Base-by-base conservation (phyloP, 2,888 invertebrate genomes). In the Blastobasis lacticolella region DNA sequence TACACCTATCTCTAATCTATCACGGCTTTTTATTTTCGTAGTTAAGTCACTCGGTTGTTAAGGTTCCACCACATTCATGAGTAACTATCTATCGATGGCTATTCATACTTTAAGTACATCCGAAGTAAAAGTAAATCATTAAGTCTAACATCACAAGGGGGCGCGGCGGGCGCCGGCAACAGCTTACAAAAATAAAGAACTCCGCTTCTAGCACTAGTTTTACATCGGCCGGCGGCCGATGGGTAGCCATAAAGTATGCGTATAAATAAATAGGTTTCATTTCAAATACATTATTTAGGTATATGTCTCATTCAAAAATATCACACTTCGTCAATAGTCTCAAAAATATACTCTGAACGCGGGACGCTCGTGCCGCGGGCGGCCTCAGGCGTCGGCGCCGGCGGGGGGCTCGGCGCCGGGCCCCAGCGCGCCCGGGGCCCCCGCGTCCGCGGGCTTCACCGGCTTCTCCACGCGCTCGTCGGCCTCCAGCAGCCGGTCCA, bases 401-500 rank as follows among this genome's bases (percentile, higher is more conserved):
- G 59, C 49, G 56, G 54, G 50, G 43, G 51, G 55, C 58, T 53
- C 57, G 45, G 51, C 55, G 52, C 23, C 23, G 23, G 23, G 23
- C 23, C 23, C 23, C 23, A 23, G 2, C 57, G 57, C 57, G 62
- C 67, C 71, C 59, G 54, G 56, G 51, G 23, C 23, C 23, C 2
- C 2, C 23, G 23, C 23, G 56, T 66, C 55, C 64, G 61, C 60
- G 44, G 49, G 46, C 37, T 68, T 69, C 23, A 2, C 23, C 58
- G 55, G 57, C 49, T 67, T 67, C 55, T 60, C 62, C 55, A 77
- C 66, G 50, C 81, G 79, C 56, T 75, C 80, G 73, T 84, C 83
- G 51, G 71, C 79, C 9, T 82, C 80, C 63, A 94, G 86, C 58
- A 94, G 83, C 45, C 91, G 90, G 71, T 95, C 94, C 50, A 95